Evolutionary conservation across 2,888 invertebrate genomes (phyloP), one percentile per base, ranked within the genome.

Genomic region (Camponotus fellah): DNA sequence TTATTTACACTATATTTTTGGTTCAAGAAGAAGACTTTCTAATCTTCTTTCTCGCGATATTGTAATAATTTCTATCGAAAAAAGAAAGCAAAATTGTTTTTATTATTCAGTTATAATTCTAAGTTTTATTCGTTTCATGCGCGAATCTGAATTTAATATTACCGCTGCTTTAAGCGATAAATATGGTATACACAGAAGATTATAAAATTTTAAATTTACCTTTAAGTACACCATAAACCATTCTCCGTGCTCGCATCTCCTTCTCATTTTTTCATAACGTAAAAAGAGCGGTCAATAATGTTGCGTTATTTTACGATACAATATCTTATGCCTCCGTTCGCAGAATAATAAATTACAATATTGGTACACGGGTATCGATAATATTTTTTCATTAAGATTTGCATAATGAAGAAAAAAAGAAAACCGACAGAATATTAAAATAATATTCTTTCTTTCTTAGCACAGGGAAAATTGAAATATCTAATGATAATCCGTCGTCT

Each of bases 81-180:
- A 14, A n/a, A 32, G n/a, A 26, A 12, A 9, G 14, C n/a, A 56
- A 69, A 56, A 69, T 34, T 40, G 26, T 26, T 72, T 58, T 40
- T 12, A 17, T 56, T 56, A 53, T 66, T 26, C n/a, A 53, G 49
- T 66, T 58, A 46, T 43, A 53, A 37, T 65, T 76, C 5, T 14
- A 37, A 74, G 34, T 32, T 64, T 82, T 75, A 65, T 69, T 53
- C 21, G 43, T 17, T 32, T 82, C 56, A 14, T 56, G 12, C 43
- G 69, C 77, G 56, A 32, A 77, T 56, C 53, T 40, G 26, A 40
- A 43, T 77, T 77, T 77, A 77, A 77, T 77, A 77, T 53, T 8
- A 68, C 32, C 32, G 69, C 43, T 32, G 32, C 40, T 77, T 68
- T 32, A 56, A 77, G 56, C 56, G 53, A 69, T 64, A 75, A 65